A percentile compares a stretch with the other conserved stretches of the same genome.
Conservation (phyloP, 2,113 vertebrate genomes). For the Pseudolaguvia tuberculata region DNA sequence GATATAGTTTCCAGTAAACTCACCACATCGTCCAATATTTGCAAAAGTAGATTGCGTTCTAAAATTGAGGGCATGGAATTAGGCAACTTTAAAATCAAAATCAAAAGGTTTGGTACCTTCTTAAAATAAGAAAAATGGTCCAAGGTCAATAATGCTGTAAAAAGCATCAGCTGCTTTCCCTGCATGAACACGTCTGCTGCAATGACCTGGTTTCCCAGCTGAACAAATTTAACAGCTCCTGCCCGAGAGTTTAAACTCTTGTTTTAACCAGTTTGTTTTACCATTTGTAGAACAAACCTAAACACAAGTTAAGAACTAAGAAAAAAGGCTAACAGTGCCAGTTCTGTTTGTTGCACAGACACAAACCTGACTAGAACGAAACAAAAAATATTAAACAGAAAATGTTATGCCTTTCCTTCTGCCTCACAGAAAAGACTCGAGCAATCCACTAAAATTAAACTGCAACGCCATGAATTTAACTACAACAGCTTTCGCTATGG, state of each 20-base stretch:
- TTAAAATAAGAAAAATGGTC: slow-evolving; percentile 34
- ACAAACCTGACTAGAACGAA: slow-evolving; percentile 20
- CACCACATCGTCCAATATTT: slow-evolving; percentile 17
- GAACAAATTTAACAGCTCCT: slow-evolving; percentile 44
- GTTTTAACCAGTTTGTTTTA: slow-evolving; percentile 41
- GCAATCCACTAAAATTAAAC: slow-evolving; percentile 12
- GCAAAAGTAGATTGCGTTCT: not conserved
- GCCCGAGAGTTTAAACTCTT: slow-evolving; percentile 32
- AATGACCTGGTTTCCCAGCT: slow-evolving; percentile 43
- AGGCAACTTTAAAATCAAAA: not conserved
- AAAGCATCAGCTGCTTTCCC: slow-evolving; percentile 55
- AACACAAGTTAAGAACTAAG: slow-evolving; percentile 22
- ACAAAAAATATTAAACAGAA: slow-evolving; percentile 25
- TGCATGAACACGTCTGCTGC: slow-evolving; percentile 45
- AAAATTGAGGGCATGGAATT: not conserved
- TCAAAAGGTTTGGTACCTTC: slow-evolving; percentile 3
- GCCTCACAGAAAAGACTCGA: not conserved
- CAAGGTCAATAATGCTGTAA: slow-evolving; percentile 42
- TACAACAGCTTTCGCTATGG: slow-evolving; percentile 34
- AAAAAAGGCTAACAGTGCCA: not conserved
- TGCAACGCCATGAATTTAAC: slow-evolving; percentile 39
- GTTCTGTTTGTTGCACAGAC: not conserved
- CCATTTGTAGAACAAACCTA: slow-evolving; percentile 10
- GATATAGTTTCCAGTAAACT: not conserved
- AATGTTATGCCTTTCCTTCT: slow-evolving; percentile 23